Evolutionary conservation across 1,140 invertebrate genomes (phyloP).

Genomic region (Hypothenemus hampei): DNA sequence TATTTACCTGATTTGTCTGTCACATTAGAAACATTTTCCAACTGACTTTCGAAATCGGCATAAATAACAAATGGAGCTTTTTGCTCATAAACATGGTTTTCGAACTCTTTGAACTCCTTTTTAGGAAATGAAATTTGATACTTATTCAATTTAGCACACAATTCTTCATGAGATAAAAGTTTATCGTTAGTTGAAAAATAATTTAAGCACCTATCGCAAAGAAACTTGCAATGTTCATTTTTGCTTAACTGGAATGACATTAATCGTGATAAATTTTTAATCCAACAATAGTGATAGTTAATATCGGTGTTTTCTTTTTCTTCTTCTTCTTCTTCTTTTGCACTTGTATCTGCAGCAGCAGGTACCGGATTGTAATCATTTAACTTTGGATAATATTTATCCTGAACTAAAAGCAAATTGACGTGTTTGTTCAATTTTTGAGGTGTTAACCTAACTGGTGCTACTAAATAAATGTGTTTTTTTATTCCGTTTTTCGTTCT

Average conservation of each 20-base stretch:
- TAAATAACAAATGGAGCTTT: constrained; percentile 40
- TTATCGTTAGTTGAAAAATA: constrained; percentile 34
- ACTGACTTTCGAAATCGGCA: constrained; percentile 42
- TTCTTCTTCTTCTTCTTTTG: not conserved
- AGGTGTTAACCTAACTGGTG: constrained; percentile 19
- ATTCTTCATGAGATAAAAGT: constrained; percentile 29
- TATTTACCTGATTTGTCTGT: constrained; percentile 17
- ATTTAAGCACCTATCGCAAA: constrained; percentile 40
- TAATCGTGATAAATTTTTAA: too few relatives aligned
- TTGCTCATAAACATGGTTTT: constrained; percentile 34
- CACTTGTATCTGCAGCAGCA: not conserved
- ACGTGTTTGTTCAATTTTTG: constrained; percentile 31
- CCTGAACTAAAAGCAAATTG: constrained; percentile 34
- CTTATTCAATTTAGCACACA: constrained; percentile 20
- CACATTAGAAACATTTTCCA: constrained; percentile 8
- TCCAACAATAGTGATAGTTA: constrained; percentile 38
- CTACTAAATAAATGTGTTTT: constrained; percentile 1
- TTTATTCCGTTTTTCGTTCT: constrained; percentile 1
- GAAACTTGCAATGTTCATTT: constrained; percentile 29
- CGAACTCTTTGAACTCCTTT: constrained; percentile 32
- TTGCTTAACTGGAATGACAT: constrained; percentile 33
- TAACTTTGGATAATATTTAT: constrained; percentile 21
- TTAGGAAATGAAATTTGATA: constrained; percentile 17
- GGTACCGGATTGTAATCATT: constrained; percentile 18
- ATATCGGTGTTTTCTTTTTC: constrained; percentile 1